Conservation (phyloP, 2,888 invertebrate species). For the Lochmaea crataegi region DNA sequence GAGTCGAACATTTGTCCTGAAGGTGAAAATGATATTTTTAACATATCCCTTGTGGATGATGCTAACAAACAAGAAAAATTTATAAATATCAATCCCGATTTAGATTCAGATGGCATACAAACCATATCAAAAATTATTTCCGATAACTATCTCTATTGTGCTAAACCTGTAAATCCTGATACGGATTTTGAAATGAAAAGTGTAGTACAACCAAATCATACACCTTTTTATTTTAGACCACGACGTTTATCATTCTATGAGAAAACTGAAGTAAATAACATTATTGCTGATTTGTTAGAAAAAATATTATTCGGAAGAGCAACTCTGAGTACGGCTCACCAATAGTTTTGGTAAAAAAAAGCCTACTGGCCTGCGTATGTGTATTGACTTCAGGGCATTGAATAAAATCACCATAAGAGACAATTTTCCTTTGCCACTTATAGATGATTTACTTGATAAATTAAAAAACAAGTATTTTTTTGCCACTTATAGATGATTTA, state of each 20-base stretch:
- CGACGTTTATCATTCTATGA: neutral
- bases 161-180: neutral
- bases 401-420: neutral
- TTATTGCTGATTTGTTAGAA: neutral
- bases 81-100: neutral
- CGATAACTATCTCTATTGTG: neutral
- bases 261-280: neutral
- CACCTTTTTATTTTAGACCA: neutral
- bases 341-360: neutral
- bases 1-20: no score
- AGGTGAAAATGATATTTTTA: no score
- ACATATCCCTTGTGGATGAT: no score
- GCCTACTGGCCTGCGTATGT: neutral
- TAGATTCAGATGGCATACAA: neutral
- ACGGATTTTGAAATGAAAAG: neutral
- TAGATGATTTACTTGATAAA: no score
- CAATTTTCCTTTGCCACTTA: neutral
- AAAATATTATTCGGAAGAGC: neutral
- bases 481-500: neutral
- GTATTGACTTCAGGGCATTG: neutral
- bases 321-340: neutral
- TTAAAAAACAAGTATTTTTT: no score
- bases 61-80: neutral
- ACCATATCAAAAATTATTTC: neutral
- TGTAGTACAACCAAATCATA: neutral